Percentiles rank a stretch among this genome's conserved stretches.
Conservation (phyloP, 2,888 invertebrate genomes). For the Leucophora obtusa region DNA sequence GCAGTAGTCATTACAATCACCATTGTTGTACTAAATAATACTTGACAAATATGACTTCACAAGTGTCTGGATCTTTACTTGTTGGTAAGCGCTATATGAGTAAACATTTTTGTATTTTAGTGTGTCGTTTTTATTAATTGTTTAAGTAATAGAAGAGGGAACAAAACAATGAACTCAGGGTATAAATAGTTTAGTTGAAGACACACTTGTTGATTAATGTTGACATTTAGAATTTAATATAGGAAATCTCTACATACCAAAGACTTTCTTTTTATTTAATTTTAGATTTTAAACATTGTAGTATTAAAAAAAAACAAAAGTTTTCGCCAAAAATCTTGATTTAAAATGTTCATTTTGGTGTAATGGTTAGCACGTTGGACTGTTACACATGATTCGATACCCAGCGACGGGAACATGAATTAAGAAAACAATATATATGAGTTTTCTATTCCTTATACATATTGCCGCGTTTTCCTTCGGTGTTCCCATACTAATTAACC, state of each 20-base stretch:
- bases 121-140: neutral
- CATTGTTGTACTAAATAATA: conserved; percentile 19
- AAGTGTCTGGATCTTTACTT: conserved; percentile 72
- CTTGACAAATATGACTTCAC: conserved; percentile 70
- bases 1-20: neutral
- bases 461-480: no score
- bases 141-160: conserved; percentile 8
- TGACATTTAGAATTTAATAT: conserved; percentile 3
- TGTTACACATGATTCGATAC: no score
- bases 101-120: neutral
- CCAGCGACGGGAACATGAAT: no score
- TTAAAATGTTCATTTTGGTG: no score
- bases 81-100: conserved; percentile 70
- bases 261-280: no score
- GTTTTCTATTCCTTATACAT: no score
- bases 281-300: no score
- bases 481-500: no score
- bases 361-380: no score
- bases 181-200: neutral
- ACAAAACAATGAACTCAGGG: neutral
- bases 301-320: no score
- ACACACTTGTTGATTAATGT: conserved; percentile 1
- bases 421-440: no score
- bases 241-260: conserved; percentile 14
- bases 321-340: no score